phyloP scores from a whole-genome alignment of 2,797 vertebrate genomes.

The Enoplosus armatus region DNA sequence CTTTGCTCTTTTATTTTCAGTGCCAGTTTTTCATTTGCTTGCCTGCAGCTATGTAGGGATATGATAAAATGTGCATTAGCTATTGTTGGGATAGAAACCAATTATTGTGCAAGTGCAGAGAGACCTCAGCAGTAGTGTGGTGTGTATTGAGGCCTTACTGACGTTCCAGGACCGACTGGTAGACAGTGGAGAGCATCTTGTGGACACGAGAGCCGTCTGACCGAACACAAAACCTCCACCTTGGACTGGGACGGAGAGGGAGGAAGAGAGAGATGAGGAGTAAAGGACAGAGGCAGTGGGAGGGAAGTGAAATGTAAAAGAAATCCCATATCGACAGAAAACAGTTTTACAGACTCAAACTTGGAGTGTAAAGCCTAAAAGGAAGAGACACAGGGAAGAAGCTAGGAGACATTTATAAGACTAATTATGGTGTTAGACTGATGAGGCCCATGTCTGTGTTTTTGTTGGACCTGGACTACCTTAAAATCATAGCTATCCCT shows the following conservation, averaged over 20 bases:
- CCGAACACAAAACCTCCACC: conserved; percentile 65
- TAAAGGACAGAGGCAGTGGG: conserved; percentile 17
- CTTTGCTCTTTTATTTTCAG: conserved; percentile 85
- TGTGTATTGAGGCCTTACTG: conserved; percentile 75
- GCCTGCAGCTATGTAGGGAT: conserved; percentile 75
- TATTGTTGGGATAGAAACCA: conserved; percentile 64
- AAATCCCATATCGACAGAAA: conserved; percentile 9
- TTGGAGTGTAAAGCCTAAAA: conserved; percentile 53
- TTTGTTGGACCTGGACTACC: neutral
- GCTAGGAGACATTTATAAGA: conserved; percentile 15
- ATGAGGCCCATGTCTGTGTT: conserved; percentile 5
- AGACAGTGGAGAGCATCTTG: conserved; percentile 80
- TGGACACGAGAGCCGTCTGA: conserved; percentile 67
- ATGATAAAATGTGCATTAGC: conserved; percentile 72
- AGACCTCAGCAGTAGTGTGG: conserved; percentile 31
- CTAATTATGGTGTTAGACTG: conserved; percentile 8
- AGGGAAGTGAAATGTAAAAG: conserved; percentile 7
- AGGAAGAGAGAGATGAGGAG: neutral
- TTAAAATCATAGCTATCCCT: conserved; percentile 26
- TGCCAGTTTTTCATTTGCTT: conserved; percentile 82
- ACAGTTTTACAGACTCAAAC: conserved; percentile 39
- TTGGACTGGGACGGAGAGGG: conserved; percentile 33
- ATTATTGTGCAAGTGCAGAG: conserved; percentile 58
- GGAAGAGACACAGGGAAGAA: neutral
- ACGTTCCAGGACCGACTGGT: conserved; percentile 81